phyloP scores from a whole-genome alignment of 2,888 invertebrate species.

The Argyresthia goedartella region DNA sequence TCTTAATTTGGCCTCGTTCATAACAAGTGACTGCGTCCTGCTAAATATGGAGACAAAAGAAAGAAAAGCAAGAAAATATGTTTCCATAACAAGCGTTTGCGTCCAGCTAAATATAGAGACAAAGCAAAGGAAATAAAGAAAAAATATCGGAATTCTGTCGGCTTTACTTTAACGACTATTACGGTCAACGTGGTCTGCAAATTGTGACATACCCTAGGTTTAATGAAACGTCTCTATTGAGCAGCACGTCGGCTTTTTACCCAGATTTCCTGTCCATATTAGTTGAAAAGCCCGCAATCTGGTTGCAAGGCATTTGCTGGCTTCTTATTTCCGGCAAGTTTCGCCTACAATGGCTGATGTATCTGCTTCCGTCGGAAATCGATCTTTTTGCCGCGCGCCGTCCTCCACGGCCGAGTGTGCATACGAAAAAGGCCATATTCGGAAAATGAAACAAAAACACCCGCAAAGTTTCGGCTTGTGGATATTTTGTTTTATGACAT shows the following conservation, averaged over 20 bases:
- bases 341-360: neutral
- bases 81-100: too few species aligned
- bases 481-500: slow-evolving; percentile 56
- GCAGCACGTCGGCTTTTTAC: neutral
- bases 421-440: slow-evolving; percentile 16
- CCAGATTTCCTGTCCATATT: neutral
- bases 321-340: neutral
- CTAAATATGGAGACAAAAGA: too few species aligned
- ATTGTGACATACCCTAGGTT: too few species aligned
- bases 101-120: too few species aligned
- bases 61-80: too few species aligned
- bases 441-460: slow-evolving; percentile 44
- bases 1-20: too few species aligned
- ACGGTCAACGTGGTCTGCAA: too few species aligned
- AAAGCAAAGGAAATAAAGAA: too few species aligned
- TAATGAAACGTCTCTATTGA: too few species aligned
- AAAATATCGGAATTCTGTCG: too few species aligned
- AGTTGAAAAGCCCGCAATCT: neutral
- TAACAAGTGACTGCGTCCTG: too few species aligned
- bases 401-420: neutral
- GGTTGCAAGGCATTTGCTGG: neutral
- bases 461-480: slow-evolving; percentile 46
- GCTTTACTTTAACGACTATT: too few species aligned
- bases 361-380: neutral
- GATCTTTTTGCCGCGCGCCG: neutral